These are phyloP conservation scores for Parnassius glacialis DNA, from an alignment of 2,888 invertebrate genomes.

Conservation along the genomic window DNA sequence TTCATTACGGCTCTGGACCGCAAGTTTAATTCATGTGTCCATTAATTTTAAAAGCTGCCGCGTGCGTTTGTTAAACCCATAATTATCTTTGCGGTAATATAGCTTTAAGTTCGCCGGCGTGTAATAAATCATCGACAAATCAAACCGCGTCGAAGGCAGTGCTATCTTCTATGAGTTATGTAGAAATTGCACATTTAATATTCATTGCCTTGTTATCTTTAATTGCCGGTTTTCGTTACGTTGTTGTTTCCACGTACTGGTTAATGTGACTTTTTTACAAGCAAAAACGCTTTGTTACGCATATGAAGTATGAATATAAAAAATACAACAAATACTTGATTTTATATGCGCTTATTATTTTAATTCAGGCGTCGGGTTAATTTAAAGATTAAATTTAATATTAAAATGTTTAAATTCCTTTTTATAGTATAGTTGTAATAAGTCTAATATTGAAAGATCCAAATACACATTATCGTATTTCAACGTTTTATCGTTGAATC, in stretches of 20 bases:
- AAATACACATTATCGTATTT: too few species aligned
- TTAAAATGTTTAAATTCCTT: too few species aligned
- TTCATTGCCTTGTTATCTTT: conserved; percentile 34
- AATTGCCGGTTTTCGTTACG: conserved; percentile 49
- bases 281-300: not conserved
- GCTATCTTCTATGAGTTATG: conserved; percentile 44
- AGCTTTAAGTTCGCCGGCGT: conserved; percentile 49
- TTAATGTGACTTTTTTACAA: conserved; percentile 16
- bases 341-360: too few species aligned
- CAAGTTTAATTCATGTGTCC: conserved; percentile 72
- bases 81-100: conserved; percentile 64
- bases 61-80: conserved; percentile 64
- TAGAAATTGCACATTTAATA: conserved; percentile 54
- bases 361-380: too few species aligned
- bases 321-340: too few species aligned
- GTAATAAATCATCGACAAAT: conserved; percentile 67
- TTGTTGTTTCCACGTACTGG: conserved; percentile 19
- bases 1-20: conserved; percentile 69
- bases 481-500: too few species aligned
- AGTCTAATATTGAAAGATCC: too few species aligned
- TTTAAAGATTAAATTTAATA: too few species aligned
- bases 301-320: not conserved
- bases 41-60: conserved; percentile 73
- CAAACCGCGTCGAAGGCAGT: conserved; percentile 55
- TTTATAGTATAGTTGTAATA: too few species aligned